Base-by-base conservation (phyloP, 2,888 invertebrate genomes). In the Platycheirus albimanus region DNA sequence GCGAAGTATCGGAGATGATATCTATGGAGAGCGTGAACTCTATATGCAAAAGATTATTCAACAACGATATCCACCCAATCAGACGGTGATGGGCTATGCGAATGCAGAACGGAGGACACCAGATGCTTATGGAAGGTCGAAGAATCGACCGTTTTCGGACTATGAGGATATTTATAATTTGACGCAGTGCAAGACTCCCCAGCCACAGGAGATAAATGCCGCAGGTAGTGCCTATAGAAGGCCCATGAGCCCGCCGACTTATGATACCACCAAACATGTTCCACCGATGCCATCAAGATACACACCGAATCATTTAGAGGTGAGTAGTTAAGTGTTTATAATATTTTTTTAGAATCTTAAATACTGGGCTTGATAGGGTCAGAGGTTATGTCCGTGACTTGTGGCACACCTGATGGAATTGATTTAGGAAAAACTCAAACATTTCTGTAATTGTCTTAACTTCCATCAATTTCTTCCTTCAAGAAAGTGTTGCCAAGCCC, bases 41-140 rank as follows among this genome's bases (percentile, higher is more conserved):
- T 90, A 91, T 67, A 89, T 91, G 89, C 90, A 90, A 69, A 89
- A 89, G 86, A 77, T 90, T n/a, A 88, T 89, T 85, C 89, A 90
- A 41, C 89, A 89, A 56, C 88, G 89, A 13, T 88, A 87, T 45
- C 86, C 87, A 2, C 77, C 83, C 7, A 85, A 86, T 13, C 87
- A 88, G 7, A 78, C 89, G 77, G 67, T 86, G 17, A 83, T 84
- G 38, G 85, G 86, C 45, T 86, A 88, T 78, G 87, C 88, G 4
- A 90, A 90, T 45, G 88, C 89, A 2, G 96, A 96, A 88, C 92
- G 96, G 85, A 92, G 96, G 85, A 96, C 96, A 0, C 96, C 96
- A 0, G 96, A 96, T 87, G 95, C 95, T 10, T 96, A 96, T 87
- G 95, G 96, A 0, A 91, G 95, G 83, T 94, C 95, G 1, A 92